Percentiles rank a stretch among this genome's conserved stretches.
Evolutionary conservation across 1,140 invertebrate genomes (phyloP).

Genomic region (Idris sp.): DNA sequence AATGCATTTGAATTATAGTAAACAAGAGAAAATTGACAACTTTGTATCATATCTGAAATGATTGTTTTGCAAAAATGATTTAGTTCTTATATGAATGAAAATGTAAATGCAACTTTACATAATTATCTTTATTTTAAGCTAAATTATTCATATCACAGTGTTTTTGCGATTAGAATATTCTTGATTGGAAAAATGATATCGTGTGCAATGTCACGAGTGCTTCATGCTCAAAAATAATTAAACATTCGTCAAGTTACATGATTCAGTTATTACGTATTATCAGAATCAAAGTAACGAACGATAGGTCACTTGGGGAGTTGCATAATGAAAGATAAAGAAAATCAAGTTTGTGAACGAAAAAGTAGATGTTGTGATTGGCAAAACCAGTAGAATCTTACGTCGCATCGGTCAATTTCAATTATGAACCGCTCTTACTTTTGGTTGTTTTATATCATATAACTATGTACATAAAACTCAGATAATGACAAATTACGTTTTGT

Average conservation of each 20-base stretch:
- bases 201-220: conserved; percentile 44
- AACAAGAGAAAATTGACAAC: too few relatives aligned
- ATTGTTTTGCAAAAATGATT: too few relatives aligned
- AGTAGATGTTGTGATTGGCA: conserved; percentile 19
- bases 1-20: too few relatives aligned
- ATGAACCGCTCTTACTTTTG: conserved; percentile 9
- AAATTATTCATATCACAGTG: conserved; percentile 41
- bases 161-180: conserved; percentile 40
- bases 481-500: neutral
- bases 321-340: conserved; percentile 47
- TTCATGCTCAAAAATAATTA: conserved; percentile 52
- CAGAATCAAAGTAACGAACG: conserved; percentile 48
- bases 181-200: conserved; percentile 43
- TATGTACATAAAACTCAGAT: neutral
- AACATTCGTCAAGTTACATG: conserved; percentile 50
- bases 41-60: too few relatives aligned
- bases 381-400: neutral
- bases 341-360: conserved; percentile 37
- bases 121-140: conserved; percentile 43
- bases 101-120: conserved; percentile 13
- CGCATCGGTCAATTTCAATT: conserved; percentile 24
- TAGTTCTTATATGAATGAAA: conserved; percentile 48
- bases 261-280: conserved; percentile 49
- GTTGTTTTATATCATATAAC: conserved; percentile 4
- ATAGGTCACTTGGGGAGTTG: conserved; percentile 46